Percentiles rank a stretch among this genome's conserved stretches.
These are phyloP conservation scores for Alviniconcha marisindica DNA, from an alignment of 1,140 invertebrate genomes.

Conservation along the genomic window DNA sequence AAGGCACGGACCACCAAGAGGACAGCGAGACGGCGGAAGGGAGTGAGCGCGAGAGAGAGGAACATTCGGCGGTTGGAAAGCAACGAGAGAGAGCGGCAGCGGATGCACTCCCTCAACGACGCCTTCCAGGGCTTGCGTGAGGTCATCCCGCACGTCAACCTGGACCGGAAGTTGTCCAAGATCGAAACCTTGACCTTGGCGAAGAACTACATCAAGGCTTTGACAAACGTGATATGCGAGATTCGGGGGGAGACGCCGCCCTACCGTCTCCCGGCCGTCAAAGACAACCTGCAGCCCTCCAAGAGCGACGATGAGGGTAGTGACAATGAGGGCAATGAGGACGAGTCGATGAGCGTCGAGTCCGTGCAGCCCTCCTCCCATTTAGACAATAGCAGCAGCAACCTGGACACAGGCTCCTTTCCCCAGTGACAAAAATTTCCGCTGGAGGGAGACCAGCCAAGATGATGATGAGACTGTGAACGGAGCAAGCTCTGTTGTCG, in stretches of 20 bases:
- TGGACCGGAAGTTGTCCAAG: slow-evolving; percentile 90
- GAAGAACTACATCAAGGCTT: slow-evolving; percentile 93
- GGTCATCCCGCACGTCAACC: slow-evolving; percentile 91
- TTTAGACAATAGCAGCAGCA: slow-evolving; percentile 19
- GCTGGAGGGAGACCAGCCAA: neutral
- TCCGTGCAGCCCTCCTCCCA: slow-evolving; percentile 14
- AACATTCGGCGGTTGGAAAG: slow-evolving; percentile 89
- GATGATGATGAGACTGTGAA: no score
- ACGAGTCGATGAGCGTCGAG: slow-evolving; percentile 35
- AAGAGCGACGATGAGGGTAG: neutral
- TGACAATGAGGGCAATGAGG: slow-evolving; percentile 29
- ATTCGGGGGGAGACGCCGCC: slow-evolving; percentile 84
- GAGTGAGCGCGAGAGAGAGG: slow-evolving; percentile 86
- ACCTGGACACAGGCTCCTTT: neutral
- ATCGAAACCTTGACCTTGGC: slow-evolving; percentile 92
- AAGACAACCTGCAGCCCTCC: slow-evolving; percentile 48
- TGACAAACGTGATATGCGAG: slow-evolving; percentile 91
- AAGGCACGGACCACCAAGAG: slow-evolving; percentile 63
- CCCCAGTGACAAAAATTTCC: neutral
- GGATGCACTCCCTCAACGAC: slow-evolving; percentile 93
- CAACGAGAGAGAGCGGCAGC: slow-evolving; percentile 90
- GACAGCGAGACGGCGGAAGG: slow-evolving; percentile 81
- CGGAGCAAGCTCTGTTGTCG: no score
- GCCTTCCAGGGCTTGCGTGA: slow-evolving; percentile 91
- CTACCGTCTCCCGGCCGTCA: slow-evolving; percentile 72